These are phyloP conservation scores for Nephrotoma flavescens DNA, from an alignment of 2,888 invertebrate genomes.

Conservation along the genomic window DNA sequence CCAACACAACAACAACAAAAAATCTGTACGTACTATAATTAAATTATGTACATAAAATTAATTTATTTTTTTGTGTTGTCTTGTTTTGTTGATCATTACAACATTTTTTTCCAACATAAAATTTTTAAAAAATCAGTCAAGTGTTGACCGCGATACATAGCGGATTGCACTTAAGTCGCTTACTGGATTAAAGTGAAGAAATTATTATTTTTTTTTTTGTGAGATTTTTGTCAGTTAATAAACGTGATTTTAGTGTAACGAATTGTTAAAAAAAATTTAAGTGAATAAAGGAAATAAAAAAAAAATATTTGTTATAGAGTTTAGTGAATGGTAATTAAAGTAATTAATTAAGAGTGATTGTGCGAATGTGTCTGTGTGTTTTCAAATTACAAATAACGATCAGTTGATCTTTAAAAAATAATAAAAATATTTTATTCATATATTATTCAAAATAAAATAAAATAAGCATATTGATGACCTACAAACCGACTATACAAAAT, in stretches of 20 bases:
- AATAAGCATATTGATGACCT: neutral
- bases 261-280: neutral
- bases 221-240: neutral
- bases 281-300: neutral
- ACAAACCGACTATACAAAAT: neutral
- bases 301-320: neutral
- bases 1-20: neutral
- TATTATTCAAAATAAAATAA: neutral
- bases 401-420: neutral
- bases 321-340: neutral
- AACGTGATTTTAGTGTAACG: neutral
- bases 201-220: neutral
- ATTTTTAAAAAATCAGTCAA: constrained; percentile 7
- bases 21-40: neutral
- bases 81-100: neutral
- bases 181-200: neutral
- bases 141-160: constrained; percentile 11
- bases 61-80: neutral
- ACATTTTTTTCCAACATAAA: neutral
- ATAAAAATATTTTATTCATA: neutral
- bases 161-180: constrained; percentile 2
- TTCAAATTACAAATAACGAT: neutral
- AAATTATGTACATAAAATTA: neutral
- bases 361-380: neutral
- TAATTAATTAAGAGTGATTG: neutral